These are phyloP conservation scores for Diorhabda elongata DNA, from an alignment of 1,140 invertebrate species.

Conservation along the genomic window DNA sequence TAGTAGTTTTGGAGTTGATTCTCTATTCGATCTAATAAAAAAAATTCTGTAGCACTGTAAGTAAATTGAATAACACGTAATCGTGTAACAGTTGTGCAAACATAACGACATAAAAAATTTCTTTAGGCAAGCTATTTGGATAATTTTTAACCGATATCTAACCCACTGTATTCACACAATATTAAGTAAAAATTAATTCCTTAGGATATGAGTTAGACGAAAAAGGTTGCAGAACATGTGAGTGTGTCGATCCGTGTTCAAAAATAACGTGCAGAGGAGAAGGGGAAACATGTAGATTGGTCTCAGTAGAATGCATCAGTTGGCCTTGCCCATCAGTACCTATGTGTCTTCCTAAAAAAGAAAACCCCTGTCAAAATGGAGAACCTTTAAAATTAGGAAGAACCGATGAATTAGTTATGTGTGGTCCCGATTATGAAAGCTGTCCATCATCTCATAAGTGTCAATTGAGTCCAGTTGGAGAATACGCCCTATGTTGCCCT, in stretches of 20 bases:
- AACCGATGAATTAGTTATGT: slow-evolving; percentile 57
- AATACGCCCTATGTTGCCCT: slow-evolving; percentile 77
- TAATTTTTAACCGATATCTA: no score
- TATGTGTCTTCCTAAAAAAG: slow-evolving; percentile 71
- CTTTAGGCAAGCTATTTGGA: no score
- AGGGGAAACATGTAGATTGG: slow-evolving; percentile 60
- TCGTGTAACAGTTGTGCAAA: no score
- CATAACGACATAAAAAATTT: no score
- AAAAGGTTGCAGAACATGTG: slow-evolving; percentile 69
- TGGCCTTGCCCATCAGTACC: slow-evolving; percentile 70
- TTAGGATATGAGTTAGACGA: slow-evolving; percentile 54
- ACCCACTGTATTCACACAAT: no score
- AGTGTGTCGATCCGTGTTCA: slow-evolving; percentile 73
- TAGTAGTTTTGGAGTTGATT: no score
- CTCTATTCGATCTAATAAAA: no score
- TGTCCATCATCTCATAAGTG: slow-evolving; percentile 83
- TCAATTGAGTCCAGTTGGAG: slow-evolving; percentile 72
- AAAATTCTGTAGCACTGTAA: no score
- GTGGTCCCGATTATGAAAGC: slow-evolving; percentile 66
- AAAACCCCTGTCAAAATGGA: slow-evolving; percentile 67
- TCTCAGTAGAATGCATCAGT: slow-evolving; percentile 50
- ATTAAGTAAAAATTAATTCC: no score
- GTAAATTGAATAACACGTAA: no score
- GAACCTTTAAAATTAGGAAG: slow-evolving; percentile 58
- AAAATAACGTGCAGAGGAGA: slow-evolving; percentile 63